A percentile compares a stretch with the other conserved stretches of the same genome.
Conservation (phyloP, 2,888 invertebrate species). For the Leptinotarsa rubiginosa region DNA sequence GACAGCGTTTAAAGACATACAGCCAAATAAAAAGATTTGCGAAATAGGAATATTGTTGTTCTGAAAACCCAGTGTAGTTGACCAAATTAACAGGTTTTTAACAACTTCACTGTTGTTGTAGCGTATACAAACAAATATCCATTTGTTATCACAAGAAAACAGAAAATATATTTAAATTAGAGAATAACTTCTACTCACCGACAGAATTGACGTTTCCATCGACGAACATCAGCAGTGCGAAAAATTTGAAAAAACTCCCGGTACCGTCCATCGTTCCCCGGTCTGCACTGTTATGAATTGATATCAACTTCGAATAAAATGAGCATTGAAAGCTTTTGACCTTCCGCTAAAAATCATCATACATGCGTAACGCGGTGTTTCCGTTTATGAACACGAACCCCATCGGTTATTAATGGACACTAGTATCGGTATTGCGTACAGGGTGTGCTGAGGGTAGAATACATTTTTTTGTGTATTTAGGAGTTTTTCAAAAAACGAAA, state of each 20-base stretch:
- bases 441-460: too few relatives aligned
- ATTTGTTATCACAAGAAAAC: too few relatives aligned
- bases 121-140: too few relatives aligned
- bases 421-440: background rate
- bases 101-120: too few relatives aligned
- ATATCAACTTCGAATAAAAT: constrained; percentile 52
- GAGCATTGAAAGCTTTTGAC: constrained; percentile 57
- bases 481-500: too few relatives aligned
- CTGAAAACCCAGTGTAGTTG: too few relatives aligned
- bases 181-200: constrained; percentile 43
- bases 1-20: too few relatives aligned
- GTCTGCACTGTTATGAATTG: constrained; percentile 44
- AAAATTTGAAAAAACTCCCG: constrained; percentile 46
- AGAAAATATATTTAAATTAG: too few relatives aligned
- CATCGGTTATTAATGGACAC: constrained; percentile 16
- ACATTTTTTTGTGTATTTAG: too few relatives aligned
- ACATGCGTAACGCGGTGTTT: constrained; percentile 58
- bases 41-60: too few relatives aligned
- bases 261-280: constrained; percentile 47
- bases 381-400: constrained; percentile 32
- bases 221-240: constrained; percentile 37
- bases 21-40: too few relatives aligned
- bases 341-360: constrained; percentile 62
- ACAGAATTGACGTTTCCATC: constrained; percentile 32
- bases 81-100: too few relatives aligned